These are phyloP conservation scores for Baccha elongata DNA, from an alignment of 2,888 invertebrate species.

Conservation along the genomic window DNA sequence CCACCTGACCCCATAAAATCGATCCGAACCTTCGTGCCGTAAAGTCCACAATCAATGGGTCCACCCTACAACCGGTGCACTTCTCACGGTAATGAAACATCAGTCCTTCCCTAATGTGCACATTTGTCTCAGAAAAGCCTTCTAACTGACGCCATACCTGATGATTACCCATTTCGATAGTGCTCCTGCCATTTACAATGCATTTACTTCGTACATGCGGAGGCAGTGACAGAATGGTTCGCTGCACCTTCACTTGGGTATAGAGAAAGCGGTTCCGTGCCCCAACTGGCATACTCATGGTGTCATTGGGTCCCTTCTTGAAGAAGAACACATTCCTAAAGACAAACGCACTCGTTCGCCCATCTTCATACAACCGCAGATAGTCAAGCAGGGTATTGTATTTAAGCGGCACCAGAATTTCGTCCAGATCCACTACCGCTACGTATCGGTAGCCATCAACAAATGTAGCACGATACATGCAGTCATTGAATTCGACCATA, in stretches of 20 bases:
- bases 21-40: constrained; percentile 80
- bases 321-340: constrained; percentile 83
- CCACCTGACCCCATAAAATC: constrained; percentile 80
- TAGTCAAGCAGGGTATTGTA: constrained; percentile 87
- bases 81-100: constrained; percentile 81
- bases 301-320: constrained; percentile 82
- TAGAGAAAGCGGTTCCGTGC: constrained; percentile 79
- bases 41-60: constrained; percentile 77
- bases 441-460: constrained; percentile 88
- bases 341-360: constrained; percentile 80
- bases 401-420: constrained; percentile 91
- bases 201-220: constrained; percentile 94
- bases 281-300: constrained; percentile 77
- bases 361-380: constrained; percentile 78
- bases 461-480: constrained; percentile 94
- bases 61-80: constrained; percentile 78
- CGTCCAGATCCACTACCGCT: constrained; percentile 93
- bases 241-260: constrained; percentile 81
- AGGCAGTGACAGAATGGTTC: constrained; percentile 78
- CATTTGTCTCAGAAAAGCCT: constrained; percentile 77
- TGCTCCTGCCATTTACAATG: constrained; percentile 90
- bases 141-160: constrained; percentile 84
- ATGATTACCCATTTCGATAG: constrained; percentile 95
- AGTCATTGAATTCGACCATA: constrained; percentile 95
- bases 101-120: constrained; percentile 79